Percentiles rank a stretch among this genome's conserved stretches.
phyloP scores from a whole-genome alignment of 2,113 vertebrate genomes.

The Aix galericulata region DNA sequence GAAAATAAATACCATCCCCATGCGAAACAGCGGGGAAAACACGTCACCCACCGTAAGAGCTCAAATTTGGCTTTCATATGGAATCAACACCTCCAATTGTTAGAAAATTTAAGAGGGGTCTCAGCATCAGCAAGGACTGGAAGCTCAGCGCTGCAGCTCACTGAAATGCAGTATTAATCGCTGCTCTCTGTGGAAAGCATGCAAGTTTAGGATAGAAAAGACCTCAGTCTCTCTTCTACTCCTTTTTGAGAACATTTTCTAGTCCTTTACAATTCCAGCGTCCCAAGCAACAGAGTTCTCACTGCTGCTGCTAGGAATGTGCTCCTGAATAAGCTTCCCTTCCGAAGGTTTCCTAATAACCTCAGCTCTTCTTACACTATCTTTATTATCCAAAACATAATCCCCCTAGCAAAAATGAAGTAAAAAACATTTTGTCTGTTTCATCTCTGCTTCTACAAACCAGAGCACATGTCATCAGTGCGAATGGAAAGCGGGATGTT shows the following conservation, averaged over 20 bases:
- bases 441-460: neutral
- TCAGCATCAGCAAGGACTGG: neutral
- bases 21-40: neutral
- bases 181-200: neutral
- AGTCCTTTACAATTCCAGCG: neutral
- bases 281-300: neutral
- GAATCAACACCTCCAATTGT: neutral
- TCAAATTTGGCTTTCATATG: neutral
- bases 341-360: neutral
- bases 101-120: neutral
- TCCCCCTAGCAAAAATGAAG: neutral
- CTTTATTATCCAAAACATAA: neutral
- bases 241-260: neutral
- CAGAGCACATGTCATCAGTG: neutral
- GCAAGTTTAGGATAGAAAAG: rapidly evolving
- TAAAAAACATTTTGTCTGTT: neutral
- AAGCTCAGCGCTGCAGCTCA: neutral
- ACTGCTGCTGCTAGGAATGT: neutral
- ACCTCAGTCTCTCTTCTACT: neutral
- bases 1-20: neutral
- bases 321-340: neutral
- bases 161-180: rapidly evolving
- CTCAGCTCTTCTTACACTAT: neutral
- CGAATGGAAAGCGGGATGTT: neutral
- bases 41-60: neutral